phyloP scores from a whole-genome alignment of 30 jellyfish, hydroid and myxozoan genomes.

The Aurelia sp. region DNA sequence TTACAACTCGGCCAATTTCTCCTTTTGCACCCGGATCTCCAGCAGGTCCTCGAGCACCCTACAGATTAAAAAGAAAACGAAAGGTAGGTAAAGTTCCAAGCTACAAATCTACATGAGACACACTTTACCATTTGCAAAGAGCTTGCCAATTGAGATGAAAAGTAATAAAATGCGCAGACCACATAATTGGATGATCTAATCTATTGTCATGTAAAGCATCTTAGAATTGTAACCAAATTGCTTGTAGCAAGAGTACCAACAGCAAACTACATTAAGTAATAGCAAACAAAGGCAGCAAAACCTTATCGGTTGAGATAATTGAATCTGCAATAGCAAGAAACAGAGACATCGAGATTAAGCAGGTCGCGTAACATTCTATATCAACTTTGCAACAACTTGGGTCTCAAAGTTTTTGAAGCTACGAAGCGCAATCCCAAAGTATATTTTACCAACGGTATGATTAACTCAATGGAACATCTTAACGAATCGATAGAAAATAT shows the following conservation, averaged over 20 bases:
- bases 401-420: too few species aligned
- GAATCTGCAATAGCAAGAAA: background rate
- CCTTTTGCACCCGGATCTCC: slow-evolving; percentile 64
- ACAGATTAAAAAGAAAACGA: background rate
- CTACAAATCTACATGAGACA: background rate
- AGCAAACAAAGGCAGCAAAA: background rate
- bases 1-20: slow-evolving; percentile 50
- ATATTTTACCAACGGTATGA: too few species aligned
- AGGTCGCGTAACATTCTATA: background rate
- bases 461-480: too few species aligned
- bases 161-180: too few species aligned
- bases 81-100: too few species aligned
- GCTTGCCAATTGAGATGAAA: background rate
- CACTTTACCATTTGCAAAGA: background rate
- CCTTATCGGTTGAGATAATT: background rate
- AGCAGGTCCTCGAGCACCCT: slow-evolving; percentile 16
- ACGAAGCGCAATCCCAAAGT: too few species aligned
- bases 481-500: too few species aligned
- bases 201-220: too few species aligned
- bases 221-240: too few species aligned
- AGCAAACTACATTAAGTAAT: too few species aligned
- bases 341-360: background rate
- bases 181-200: too few species aligned
- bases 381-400: background rate
- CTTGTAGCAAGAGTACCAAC: too few species aligned